These are phyloP conservation scores for Dinothrombium tinctorium DNA, from an alignment of 1,140 invertebrate species.

Conservation along the genomic window DNA sequence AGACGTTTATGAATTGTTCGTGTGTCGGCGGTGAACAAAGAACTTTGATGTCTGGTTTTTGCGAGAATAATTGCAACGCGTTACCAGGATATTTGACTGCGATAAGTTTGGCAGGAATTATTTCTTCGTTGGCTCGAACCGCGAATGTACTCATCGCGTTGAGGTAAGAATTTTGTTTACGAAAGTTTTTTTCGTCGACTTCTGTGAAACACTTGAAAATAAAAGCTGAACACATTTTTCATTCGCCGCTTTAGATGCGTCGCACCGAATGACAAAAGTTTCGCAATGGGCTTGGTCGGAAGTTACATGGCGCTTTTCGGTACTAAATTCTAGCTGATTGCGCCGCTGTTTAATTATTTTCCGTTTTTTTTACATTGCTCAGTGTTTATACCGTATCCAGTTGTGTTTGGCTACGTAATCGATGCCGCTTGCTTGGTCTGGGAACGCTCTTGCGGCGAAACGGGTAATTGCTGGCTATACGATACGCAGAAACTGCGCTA, in stretches of 20 bases:
- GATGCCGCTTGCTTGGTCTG: slow-evolving; percentile 20
- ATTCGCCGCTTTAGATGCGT: slow-evolving; percentile 16
- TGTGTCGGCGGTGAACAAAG: neutral
- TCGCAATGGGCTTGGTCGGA: slow-evolving; percentile 18
- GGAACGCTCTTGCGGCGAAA: slow-evolving; percentile 17
- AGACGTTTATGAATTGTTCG: neutral
- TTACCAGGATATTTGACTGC: neutral
- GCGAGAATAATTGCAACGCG: neutral
- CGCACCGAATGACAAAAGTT: slow-evolving; percentile 18
- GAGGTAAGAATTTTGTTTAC: slow-evolving; percentile 14
- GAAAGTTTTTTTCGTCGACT: neutral
- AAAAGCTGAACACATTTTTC: neutral
- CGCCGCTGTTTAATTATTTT: neutral
- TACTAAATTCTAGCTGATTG: slow-evolving; percentile 3
- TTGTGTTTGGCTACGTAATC: slow-evolving; percentile 19
- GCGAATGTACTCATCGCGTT: slow-evolving; percentile 18
- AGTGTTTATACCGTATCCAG: slow-evolving; percentile 22
- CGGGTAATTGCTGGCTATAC: slow-evolving; percentile 21
- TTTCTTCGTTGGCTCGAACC: slow-evolving; percentile 16
- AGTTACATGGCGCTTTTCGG: slow-evolving; percentile 15
- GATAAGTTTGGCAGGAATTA: neutral
- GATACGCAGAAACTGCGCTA: slow-evolving; percentile 18
- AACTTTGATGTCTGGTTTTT: neutral
- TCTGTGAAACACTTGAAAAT: neutral
- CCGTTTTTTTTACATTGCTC: neutral